These are phyloP conservation scores for Pomatostomus ruficeps DNA, from an alignment of 2,113 vertebrate species.

Conservation along the genomic window DNA sequence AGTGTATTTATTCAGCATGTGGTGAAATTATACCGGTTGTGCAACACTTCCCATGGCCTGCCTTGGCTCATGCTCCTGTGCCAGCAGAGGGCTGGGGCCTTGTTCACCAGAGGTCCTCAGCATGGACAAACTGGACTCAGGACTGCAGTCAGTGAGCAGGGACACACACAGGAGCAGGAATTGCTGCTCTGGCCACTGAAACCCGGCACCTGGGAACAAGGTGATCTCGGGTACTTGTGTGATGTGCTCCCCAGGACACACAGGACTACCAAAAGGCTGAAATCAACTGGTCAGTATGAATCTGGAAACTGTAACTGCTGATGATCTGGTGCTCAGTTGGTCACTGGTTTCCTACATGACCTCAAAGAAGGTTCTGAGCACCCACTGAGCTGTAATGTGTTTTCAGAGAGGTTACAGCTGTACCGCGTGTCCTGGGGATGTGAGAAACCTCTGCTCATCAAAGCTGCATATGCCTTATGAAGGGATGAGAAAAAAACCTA, in stretches of 20 bases:
- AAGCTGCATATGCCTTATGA: not conserved
- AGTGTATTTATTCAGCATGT: constrained; percentile 57
- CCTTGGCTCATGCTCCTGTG: not conserved
- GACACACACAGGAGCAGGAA: not conserved
- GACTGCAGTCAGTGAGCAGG: accelerated
- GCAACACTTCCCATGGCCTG: not conserved
- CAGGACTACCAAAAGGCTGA: not conserved
- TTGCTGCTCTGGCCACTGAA: not conserved
- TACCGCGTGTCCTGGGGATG: accelerated
- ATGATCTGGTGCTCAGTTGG: not conserved
- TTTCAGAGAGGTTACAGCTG: not conserved
- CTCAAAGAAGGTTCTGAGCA: not conserved
- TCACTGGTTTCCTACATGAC: not conserved
- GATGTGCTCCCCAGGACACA: not conserved
- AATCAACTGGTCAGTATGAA: not conserved
- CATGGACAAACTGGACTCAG: not conserved
- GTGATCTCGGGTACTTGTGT: accelerated
- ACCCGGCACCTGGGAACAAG: not conserved
- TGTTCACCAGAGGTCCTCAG: not conserved
- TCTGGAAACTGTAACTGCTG: not conserved
- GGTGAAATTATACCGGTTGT: constrained; percentile 6
- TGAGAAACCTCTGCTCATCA: not conserved
- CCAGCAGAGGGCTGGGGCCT: not conserved
- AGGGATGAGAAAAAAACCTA: not conserved
- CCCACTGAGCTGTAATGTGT: not conserved